These are phyloP conservation scores for Vicugna pacos DNA, from an alignment of 2,113 vertebrate species.

Conservation along the genomic window DNA sequence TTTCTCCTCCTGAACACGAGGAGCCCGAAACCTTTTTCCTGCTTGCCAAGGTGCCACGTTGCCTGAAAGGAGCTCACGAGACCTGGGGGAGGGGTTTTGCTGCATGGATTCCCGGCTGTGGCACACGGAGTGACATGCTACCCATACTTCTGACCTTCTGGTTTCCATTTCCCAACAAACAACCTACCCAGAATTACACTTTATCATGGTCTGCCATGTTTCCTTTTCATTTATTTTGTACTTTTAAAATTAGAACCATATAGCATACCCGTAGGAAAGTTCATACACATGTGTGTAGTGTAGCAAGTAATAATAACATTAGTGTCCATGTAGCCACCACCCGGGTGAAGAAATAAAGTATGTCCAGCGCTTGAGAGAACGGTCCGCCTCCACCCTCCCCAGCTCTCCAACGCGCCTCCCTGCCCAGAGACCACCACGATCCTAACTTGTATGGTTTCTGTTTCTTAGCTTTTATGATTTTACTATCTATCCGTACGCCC, in stretches of 20 bases:
- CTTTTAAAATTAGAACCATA: not conserved
- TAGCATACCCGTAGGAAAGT: not conserved
- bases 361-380: accelerated
- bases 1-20: not conserved
- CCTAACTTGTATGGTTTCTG: not conserved
- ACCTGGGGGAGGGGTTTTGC: not conserved
- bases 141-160: not conserved
- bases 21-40: not conserved
- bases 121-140: not conserved
- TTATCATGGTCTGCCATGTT: not conserved
- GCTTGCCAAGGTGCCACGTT: not conserved
- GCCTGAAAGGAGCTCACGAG: not conserved
- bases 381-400: not conserved
- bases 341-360: not conserved
- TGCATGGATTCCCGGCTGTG: too few species aligned
- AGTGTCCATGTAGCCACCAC: too few species aligned
- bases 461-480: not conserved
- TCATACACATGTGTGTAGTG: too few species aligned
- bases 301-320: not conserved
- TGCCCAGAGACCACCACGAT: accelerated
- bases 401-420: not conserved
- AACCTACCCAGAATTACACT: too few species aligned
- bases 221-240: not conserved
- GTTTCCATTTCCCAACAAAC: not conserved
- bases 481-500: not conserved